Percentiles rank a stretch among this genome's conserved stretches.
These are phyloP conservation scores for Prunella fulvescens DNA, from an alignment of 2,113 vertebrate genomes.

Conservation along the genomic window DNA sequence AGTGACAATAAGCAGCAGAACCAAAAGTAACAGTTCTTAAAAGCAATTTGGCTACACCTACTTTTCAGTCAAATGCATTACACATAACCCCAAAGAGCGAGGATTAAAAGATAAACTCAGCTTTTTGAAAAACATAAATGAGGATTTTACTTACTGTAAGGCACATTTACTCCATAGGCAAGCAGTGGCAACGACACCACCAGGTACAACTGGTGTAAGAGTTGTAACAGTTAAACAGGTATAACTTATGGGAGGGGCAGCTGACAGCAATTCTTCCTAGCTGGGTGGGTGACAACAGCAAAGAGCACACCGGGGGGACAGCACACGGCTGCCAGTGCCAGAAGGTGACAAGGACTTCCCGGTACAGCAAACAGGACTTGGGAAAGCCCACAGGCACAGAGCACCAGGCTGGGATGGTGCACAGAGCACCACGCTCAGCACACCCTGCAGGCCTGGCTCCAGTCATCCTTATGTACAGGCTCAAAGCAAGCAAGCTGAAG, in stretches of 20 bases:
- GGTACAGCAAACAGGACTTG: neutral
- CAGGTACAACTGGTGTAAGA: no score
- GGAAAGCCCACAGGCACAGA: rapidly evolving
- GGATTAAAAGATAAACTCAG: neutral
- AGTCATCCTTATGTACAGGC: rapidly evolving
- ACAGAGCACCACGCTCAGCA: neutral
- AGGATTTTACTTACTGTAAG: neutral
- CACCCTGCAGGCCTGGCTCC: neutral
- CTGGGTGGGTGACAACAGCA: rapidly evolving
- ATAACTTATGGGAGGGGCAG: rapidly evolving
- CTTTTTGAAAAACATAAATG: neutral
- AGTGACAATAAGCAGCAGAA: neutral
- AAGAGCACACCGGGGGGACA: rapidly evolving
- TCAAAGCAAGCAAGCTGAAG: neutral
- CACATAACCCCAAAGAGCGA: neutral
- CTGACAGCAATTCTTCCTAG: neutral
- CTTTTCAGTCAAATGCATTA: neutral
- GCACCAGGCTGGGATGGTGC: rapidly evolving
- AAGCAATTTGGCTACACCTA: neutral
- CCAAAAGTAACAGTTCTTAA: neutral
- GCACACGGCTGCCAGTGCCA: rapidly evolving
- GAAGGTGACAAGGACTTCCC: rapidly evolving
- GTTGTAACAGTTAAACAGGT: no score
- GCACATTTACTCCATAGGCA: neutral
- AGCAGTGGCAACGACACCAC: neutral